A percentile compares a stretch with the other conserved stretches of the same genome.
phyloP scores from a whole-genome alignment of 2,888 invertebrate species.

The Oxystoma pomonae region DNA sequence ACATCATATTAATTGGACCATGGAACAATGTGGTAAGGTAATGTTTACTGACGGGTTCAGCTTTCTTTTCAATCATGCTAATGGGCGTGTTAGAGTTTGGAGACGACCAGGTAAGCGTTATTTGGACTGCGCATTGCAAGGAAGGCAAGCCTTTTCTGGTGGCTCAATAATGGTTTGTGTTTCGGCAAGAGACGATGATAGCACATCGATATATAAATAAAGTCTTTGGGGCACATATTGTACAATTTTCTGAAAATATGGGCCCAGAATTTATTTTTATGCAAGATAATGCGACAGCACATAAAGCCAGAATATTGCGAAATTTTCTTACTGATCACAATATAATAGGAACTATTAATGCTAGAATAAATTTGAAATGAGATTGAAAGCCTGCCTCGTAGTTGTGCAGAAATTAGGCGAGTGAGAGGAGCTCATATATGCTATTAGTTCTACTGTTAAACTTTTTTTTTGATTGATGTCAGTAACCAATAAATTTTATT shows the following conservation, averaged over 20 bases:
- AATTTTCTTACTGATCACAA: neutral
- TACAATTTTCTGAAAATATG: conserved; percentile 4
- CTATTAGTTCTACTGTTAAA: neutral
- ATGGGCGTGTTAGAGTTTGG: conserved; percentile 13
- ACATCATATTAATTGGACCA: conserved; percentile 11
- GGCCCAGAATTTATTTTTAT: neutral
- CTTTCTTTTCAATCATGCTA: conserved; percentile 9
- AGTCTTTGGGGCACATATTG: conserved; percentile 5
- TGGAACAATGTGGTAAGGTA: conserved; percentile 17
- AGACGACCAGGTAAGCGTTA: conserved; percentile 14
- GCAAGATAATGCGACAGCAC: conserved; percentile 5
- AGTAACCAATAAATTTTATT: too few relatives aligned
- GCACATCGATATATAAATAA: conserved; percentile 1
- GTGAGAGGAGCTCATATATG: neutral
- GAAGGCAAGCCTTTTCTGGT: conserved; percentile 1
- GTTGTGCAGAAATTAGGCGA: neutral
- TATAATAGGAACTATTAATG: neutral
- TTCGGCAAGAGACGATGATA: conserved; percentile 1
- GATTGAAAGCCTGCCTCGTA: conserved; percentile 8
- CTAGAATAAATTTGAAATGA: neutral
- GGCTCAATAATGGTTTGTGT: conserved; percentile 4
- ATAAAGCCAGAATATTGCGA: neutral
- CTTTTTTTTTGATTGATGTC: too few relatives aligned
- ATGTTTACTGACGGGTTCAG: conserved; percentile 16
- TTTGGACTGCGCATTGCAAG: conserved; percentile 10